These are phyloP conservation scores for Sycophila sp. DNA, from an alignment of 1,140 invertebrate species.

Conservation along the genomic window DNA sequence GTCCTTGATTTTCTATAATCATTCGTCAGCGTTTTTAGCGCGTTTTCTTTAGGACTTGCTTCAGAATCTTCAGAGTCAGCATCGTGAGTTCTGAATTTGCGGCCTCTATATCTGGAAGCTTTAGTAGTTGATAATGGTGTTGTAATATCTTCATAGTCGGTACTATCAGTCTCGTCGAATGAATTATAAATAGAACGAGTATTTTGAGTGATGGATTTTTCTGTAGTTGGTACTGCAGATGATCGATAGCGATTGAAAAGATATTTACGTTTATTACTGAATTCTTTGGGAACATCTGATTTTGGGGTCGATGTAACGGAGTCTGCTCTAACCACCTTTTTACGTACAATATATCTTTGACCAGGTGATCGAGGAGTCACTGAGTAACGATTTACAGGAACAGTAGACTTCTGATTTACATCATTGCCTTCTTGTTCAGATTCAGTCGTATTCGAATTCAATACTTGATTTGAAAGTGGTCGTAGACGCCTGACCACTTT, in stretches of 20 bases:
- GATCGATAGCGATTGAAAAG: constrained; percentile 51
- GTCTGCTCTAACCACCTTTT: constrained; percentile 38
- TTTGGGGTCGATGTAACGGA: not conserved
- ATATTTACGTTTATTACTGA: constrained; percentile 47
- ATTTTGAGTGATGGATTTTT: too few species aligned
- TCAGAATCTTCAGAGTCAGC: constrained; percentile 9
- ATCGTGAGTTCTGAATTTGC: not conserved
- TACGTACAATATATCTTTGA: constrained; percentile 52
- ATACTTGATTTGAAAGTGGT: constrained; percentile 31
- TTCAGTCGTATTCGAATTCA: not conserved
- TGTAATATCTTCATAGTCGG: not conserved
- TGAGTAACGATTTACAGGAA: constrained; percentile 26
- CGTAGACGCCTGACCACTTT: constrained; percentile 55
- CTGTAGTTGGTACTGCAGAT: constrained; percentile 31
- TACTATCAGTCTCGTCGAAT: not conserved
- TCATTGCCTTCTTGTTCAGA: not conserved
- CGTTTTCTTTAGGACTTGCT: constrained; percentile 40
- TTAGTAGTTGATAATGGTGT: not conserved
- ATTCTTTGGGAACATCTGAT: constrained; percentile 20
- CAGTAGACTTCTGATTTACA: constrained; percentile 14
- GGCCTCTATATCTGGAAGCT: not conserved
- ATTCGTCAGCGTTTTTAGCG: constrained; percentile 19
- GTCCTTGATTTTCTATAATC: constrained; percentile 50
- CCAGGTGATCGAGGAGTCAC: constrained; percentile 40
- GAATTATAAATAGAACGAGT: too few species aligned